Base-by-base conservation (phyloP, 2,113 vertebrate species). In the Thermophis baileyi region DNA sequence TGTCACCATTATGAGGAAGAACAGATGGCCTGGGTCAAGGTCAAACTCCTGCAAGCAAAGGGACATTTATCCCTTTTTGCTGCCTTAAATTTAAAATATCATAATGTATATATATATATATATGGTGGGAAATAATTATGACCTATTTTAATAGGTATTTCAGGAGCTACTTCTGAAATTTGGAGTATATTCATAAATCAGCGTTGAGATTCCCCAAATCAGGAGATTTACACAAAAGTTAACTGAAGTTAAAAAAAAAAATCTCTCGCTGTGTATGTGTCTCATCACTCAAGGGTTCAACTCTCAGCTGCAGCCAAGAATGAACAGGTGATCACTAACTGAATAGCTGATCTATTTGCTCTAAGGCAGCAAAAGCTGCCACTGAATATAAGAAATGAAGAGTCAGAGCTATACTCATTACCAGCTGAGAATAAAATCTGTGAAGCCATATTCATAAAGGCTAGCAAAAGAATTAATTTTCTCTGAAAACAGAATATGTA, bases 311-410 rank as follows among this genome's bases (percentile, higher is more conserved):
- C 44, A 93, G 86, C 85, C 40, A 91, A 88, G 30, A 86, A 54
- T 53, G 90, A 69, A 94, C 40, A 92, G 27, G 10, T 25, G 85
- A 94, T 92, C 55, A 55, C 35, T 46, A 53, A 63, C 46, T 86
- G 35, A 81, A 51, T 22, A 92, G 85, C 55, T 90, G 49, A 92
- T 89, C 54, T 22, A 49, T 87, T 92, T 69, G 89, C 91, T 90
- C 14, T 54, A 86, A 50, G 40, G 46, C 40, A 85, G 20, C 40
- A 18, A 50, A 90, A 87, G 46, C 44, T 51, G 90, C 27, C 87
- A 44, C 40, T 85, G 35, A 63, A 81, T 85, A n/a, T 24, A 92
- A 81, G 60, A 50, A 87, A 87, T 85, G 69, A 90, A 69, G 49
- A 94, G 40, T 40, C 57, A 50, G 55, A 90, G 89, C 5, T 90